A percentile compares a stretch with the other conserved stretches of the same genome.
These are phyloP conservation scores for Bradynema listronoti DNA, from an alignment of 1,140 invertebrate genomes.

Conservation along the genomic window DNA sequence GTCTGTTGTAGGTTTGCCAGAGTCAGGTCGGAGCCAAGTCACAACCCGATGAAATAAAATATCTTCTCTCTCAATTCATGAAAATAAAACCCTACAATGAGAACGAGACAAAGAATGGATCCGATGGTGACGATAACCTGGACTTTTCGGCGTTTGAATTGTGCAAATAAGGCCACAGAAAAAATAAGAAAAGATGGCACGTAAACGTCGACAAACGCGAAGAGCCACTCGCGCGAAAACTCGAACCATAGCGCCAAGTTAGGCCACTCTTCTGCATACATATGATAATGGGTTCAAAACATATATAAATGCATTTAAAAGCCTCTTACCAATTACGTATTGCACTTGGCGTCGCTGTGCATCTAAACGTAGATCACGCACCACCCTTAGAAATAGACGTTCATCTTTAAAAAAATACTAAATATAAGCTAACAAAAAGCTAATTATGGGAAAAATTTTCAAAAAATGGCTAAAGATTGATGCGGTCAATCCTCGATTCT, in stretches of 20 bases:
- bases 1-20: background rate
- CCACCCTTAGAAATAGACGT: slow-evolving; percentile 29
- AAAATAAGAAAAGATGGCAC: slow-evolving; percentile 39
- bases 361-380: slow-evolving; percentile 31
- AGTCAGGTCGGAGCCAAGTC: too few species aligned
- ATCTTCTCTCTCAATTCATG: background rate
- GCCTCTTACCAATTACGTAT: slow-evolving; percentile 17
- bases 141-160: slow-evolving; percentile 44
- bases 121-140: slow-evolving; percentile 34
- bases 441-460: too few species aligned
- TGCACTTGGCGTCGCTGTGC: slow-evolving; percentile 17
- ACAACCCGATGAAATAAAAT: too few species aligned
- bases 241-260: slow-evolving; percentile 24
- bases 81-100: slow-evolving; percentile 3
- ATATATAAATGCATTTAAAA: slow-evolving; percentile 1
- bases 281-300: background rate
- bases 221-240: slow-evolving; percentile 29
- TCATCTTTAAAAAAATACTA: slow-evolving; percentile 32
- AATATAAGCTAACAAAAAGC: background rate
- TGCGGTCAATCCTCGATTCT: too few species aligned
- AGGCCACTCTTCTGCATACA: slow-evolving; percentile 38
- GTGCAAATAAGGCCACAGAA: slow-evolving; percentile 35
- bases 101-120: slow-evolving; percentile 18
- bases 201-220: slow-evolving; percentile 23
- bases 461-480: too few species aligned